A percentile compares a stretch with the other conserved stretches of the same genome.
These are phyloP conservation scores for Liposcelis brunnea DNA, from an alignment of 2,888 invertebrate genomes.

Conservation along the genomic window DNA sequence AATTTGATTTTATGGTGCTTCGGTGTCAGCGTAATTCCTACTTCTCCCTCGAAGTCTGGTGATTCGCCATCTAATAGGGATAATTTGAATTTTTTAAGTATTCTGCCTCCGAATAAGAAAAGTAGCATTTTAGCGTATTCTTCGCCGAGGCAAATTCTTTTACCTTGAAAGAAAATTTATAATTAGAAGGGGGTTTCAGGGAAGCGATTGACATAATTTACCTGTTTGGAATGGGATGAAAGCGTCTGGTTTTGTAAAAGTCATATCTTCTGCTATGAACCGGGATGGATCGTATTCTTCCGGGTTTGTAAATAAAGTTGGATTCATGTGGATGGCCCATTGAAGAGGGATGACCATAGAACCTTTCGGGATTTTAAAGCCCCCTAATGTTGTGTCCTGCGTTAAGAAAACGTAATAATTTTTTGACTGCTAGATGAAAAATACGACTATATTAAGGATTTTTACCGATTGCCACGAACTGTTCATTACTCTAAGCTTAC, in stretches of 20 bases:
- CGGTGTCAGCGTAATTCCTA: slow-evolving; percentile 59
- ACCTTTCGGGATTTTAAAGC: slow-evolving; percentile 47
- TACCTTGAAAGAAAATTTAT: slow-evolving; percentile 41
- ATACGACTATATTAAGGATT: too few species aligned
- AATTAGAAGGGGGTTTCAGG: slow-evolving; percentile 3
- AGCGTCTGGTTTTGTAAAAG: slow-evolving; percentile 41
- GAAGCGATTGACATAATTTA: too few species aligned
- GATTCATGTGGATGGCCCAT: slow-evolving; percentile 65
- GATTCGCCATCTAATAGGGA: slow-evolving; percentile 24
- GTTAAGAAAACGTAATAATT: too few species aligned
- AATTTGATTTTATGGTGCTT: slow-evolving; percentile 35
- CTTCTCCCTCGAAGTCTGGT: slow-evolving; percentile 46
- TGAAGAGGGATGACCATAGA: slow-evolving; percentile 62
- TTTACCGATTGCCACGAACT: too few species aligned
- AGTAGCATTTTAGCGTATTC: slow-evolving; percentile 59
- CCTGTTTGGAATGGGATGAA: slow-evolving; percentile 76
- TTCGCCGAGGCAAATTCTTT: slow-evolving; percentile 71
- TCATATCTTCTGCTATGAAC: slow-evolving; percentile 46
- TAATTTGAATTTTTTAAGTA: slow-evolving; percentile 40
- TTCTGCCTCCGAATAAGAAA: slow-evolving; percentile 41
- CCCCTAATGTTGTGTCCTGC: slow-evolving; percentile 38
- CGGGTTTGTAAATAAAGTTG: slow-evolving; percentile 46
- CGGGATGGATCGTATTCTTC: slow-evolving; percentile 47
- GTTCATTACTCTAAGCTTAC: too few species aligned
- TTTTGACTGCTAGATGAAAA: too few species aligned